A percentile compares a stretch with the other conserved stretches of the same genome.
These are phyloP conservation scores for Cephus cinctus DNA, from an alignment of 1,140 invertebrate genomes.

Conservation along the genomic window DNA sequence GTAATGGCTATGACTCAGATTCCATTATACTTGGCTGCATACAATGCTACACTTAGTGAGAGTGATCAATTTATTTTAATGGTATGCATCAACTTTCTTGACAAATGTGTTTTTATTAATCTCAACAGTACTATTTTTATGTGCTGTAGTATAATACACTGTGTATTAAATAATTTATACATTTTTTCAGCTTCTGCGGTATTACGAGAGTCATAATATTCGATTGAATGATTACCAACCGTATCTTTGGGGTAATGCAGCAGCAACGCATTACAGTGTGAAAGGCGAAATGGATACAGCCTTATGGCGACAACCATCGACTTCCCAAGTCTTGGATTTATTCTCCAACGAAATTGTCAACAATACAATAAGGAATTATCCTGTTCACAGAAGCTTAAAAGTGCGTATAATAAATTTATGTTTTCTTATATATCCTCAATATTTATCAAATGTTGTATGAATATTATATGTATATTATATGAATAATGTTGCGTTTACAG, in stretches of 20 bases:
- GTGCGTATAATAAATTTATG: conserved; percentile 23
- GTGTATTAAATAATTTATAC: neutral
- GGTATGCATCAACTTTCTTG: conserved; percentile 26
- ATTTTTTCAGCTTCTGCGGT: conserved; percentile 55
- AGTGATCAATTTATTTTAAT: conserved; percentile 65
- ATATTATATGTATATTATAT: neutral
- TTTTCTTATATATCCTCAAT: conserved; percentile 1
- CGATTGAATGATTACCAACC: conserved; percentile 70
- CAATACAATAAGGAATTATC: conserved; percentile 70
- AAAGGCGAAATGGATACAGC: conserved; percentile 60
- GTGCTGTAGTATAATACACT: no score
- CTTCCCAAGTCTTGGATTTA: conserved; percentile 70
- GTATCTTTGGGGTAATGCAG: conserved; percentile 76
- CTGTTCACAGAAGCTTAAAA: conserved; percentile 44
- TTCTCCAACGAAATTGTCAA: conserved; percentile 64
- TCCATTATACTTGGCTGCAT: conserved; percentile 70
- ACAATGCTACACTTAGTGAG: conserved; percentile 65
- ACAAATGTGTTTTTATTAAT: neutral
- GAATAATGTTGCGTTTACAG: no score
- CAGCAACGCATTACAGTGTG: conserved; percentile 72
- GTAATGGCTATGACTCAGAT: conserved; percentile 65
- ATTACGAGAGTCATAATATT: conserved; percentile 63
- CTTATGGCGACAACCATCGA: conserved; percentile 68
- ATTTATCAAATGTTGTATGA: no score
- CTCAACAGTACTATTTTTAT: no score